Evolutionary conservation across 2,113 vertebrate genomes (phyloP).

Genomic region (Aix galericulata): DNA sequence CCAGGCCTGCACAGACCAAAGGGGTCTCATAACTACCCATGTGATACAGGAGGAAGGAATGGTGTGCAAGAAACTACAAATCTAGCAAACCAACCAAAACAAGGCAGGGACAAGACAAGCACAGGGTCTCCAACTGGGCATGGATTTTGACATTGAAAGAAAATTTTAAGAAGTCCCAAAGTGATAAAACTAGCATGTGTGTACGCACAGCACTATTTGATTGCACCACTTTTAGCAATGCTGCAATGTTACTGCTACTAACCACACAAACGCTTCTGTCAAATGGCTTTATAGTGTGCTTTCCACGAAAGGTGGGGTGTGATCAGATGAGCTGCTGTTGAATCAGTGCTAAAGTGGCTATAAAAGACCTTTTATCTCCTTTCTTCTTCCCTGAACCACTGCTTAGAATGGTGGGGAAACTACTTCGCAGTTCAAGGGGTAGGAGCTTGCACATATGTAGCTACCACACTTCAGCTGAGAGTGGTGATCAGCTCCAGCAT

Average conservation of each 20-base stretch:
- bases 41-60: background rate
- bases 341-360: background rate
- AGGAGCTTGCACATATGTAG: background rate
- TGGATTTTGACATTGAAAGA: background rate
- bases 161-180: background rate
- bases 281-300: background rate
- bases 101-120: background rate
- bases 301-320: background rate
- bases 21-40: background rate
- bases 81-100: background rate
- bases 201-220: background rate
- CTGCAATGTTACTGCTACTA: background rate
- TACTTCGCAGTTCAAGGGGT: background rate
- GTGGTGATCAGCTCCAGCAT: background rate
- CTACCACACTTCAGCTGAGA: background rate
- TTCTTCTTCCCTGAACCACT: background rate
- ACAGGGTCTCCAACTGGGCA: background rate
- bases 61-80: background rate
- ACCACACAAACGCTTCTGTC: rapidly evolving
- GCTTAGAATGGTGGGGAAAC: background rate
- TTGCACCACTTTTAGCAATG: background rate
- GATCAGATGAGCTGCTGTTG: background rate
- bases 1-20: background rate
- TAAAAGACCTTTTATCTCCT: background rate
- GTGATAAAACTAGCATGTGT: background rate